Percentiles rank a stretch among this genome's conserved stretches.
These are phyloP conservation scores for Monarcha castaneiventris DNA, from an alignment of 2,113 vertebrate species.

Conservation along the genomic window DNA sequence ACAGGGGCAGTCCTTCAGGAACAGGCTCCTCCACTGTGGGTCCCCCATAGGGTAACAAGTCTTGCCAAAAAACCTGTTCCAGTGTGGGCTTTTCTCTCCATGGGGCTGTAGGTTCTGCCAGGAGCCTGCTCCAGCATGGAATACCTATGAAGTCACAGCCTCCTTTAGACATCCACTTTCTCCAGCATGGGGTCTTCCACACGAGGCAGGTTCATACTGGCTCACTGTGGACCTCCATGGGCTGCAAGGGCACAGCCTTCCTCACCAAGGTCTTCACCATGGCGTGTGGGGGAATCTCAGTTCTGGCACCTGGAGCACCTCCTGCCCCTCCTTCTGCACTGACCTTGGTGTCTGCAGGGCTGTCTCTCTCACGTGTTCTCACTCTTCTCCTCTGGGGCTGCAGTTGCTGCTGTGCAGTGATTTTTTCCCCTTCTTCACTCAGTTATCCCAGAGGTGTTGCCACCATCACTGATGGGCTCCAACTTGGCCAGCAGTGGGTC, in stretches of 20 bases:
- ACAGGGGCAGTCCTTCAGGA: neutral
- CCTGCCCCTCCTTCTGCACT: neutral
- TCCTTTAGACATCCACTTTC: neutral
- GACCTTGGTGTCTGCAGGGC: neutral
- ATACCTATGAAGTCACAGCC: neutral
- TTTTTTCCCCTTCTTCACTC: neutral
- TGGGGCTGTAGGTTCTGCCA: neutral
- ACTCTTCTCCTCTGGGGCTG: neutral
- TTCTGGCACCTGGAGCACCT: neutral
- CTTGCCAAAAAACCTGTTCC: neutral
- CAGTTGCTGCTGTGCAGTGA: neutral
- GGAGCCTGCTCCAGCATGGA: neutral
- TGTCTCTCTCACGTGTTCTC: neutral
- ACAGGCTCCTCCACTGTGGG: neutral
- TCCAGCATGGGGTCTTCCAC: neutral
- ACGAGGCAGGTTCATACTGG: neutral
- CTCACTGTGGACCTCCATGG: neutral
- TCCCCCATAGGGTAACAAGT: neutral
- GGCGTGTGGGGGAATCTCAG: neutral
- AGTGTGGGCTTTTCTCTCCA: neutral
- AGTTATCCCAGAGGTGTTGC: neutral
- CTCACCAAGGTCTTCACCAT: neutral
- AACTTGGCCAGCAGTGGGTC: no score
- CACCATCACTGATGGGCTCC: neutral
- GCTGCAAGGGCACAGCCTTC: neutral